These are phyloP conservation scores for Percopsis omiscomaycus DNA, from an alignment of 2,797 vertebrate genomes.

Conservation along the genomic window DNA sequence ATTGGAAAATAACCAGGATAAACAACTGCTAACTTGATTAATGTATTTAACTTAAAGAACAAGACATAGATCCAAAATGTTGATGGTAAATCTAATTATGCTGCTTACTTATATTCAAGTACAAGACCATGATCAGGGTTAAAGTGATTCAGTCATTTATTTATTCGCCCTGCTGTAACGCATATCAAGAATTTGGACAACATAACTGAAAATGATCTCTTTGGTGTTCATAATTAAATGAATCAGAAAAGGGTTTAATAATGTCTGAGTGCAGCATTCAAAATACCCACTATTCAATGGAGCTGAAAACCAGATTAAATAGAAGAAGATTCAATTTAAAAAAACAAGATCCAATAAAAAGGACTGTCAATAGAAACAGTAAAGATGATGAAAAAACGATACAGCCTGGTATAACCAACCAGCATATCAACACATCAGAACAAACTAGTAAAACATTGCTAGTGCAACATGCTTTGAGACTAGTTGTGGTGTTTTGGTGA, in stretches of 20 bases:
- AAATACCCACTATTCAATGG: not conserved
- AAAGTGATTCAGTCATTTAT: too few relatives aligned
- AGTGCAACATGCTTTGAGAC: conserved; percentile 17
- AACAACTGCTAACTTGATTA: conserved; percentile 24
- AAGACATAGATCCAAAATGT: too few relatives aligned
- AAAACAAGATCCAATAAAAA: not conserved
- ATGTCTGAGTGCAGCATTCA: not conserved
- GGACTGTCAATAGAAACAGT: too few relatives aligned
- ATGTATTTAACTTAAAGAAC: conserved; percentile 6
- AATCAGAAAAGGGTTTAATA: not conserved
- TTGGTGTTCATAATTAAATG: not conserved
- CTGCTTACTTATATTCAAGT: too few relatives aligned
- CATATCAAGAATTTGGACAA: not conserved
- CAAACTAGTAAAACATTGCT: conserved; percentile 50
- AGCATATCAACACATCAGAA: conserved; percentile 39
- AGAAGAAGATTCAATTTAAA: not conserved
- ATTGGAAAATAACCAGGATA: conserved; percentile 8
- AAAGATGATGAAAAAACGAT: conserved; percentile 2
- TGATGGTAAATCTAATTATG: too few relatives aligned
- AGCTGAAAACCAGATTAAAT: not conserved
- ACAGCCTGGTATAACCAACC: conserved; percentile 25
- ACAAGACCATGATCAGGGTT: too few relatives aligned
- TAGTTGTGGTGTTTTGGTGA: too few relatives aligned
- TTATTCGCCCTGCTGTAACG: not conserved
- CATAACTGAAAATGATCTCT: conserved; percentile 2